Evolutionary conservation across 2,888 invertebrate genomes (phyloP).

Genomic region (Lasius platythorax): DNA sequence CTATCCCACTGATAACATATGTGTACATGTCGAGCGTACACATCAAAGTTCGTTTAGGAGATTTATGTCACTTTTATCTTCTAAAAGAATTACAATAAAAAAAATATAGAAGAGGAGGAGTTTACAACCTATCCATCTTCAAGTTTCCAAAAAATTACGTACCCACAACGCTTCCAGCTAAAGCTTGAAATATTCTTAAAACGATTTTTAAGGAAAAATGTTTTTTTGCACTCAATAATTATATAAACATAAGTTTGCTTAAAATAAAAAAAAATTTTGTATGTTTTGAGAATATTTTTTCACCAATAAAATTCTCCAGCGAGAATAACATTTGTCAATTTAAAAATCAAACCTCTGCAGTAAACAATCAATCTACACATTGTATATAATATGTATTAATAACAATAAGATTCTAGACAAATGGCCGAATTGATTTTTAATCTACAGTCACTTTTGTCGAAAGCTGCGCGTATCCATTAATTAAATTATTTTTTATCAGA

Average conservation of each 20-base stretch:
- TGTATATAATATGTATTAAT: background rate
- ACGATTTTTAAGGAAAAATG: background rate
- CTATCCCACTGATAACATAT: conserved; percentile 30
- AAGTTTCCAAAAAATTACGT: background rate
- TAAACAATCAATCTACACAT: background rate
- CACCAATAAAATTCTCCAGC: background rate
- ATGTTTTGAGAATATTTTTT: background rate
- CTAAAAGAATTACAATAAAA: conserved; percentile 1
- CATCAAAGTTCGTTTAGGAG: background rate
- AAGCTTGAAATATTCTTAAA: background rate
- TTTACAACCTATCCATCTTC: background rate
- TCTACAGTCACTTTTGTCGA: background rate
- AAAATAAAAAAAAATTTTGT: background rate
- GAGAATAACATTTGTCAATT: background rate
- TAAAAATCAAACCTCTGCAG: background rate
- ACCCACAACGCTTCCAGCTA: background rate
- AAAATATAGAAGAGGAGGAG: background rate
- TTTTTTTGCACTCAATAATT: background rate
- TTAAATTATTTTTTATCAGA: background rate
- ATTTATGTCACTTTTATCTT: background rate
- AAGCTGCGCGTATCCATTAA: conserved; percentile 17
- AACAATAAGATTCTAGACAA: background rate
- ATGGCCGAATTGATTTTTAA: conserved; percentile 14
- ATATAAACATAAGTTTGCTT: no score
- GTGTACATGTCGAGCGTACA: background rate